Percentiles rank a stretch among this genome's conserved stretches.
phyloP scores from a whole-genome alignment of 2,888 invertebrate species.

The Gisinianus flammeolus region DNA sequence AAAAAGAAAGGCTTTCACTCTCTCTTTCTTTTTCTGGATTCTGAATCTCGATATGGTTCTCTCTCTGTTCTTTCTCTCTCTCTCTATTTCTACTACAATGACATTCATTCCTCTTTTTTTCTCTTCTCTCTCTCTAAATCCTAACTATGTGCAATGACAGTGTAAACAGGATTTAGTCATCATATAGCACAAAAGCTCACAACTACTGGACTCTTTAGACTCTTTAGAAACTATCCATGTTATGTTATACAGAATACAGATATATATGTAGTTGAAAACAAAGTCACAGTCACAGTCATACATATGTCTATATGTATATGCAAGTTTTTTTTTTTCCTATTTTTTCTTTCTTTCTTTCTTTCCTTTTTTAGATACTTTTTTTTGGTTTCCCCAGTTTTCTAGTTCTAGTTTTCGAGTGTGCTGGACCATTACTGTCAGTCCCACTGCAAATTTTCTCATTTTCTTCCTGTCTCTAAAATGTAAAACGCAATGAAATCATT shows the following conservation, averaged over 20 bases:
- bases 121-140: not conserved
- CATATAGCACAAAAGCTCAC: not conserved
- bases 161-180: constrained; percentile 16
- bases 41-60: not conserved
- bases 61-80: no score
- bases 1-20: not conserved
- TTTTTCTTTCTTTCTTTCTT: not conserved
- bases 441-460: constrained; percentile 21
- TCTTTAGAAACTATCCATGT: not conserved
- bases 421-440: constrained; percentile 3
- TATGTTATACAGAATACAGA: not conserved
- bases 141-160: constrained; percentile 13
- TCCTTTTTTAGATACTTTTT: not conserved
- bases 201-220: not conserved
- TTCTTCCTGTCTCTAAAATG: constrained; percentile 14
- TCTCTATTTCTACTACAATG: not conserved
- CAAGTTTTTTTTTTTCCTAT: not conserved
- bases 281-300: not conserved
- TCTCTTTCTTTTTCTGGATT: no score
- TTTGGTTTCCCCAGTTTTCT: not conserved
- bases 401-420: not conserved
- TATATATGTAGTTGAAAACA: not conserved
- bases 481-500: constrained; percentile 14
- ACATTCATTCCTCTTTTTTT: not conserved
- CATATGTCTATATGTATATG: no score